Evolutionary conservation across 2,888 invertebrate genomes (phyloP).

Genomic region (Therioaphis trifolii): DNA sequence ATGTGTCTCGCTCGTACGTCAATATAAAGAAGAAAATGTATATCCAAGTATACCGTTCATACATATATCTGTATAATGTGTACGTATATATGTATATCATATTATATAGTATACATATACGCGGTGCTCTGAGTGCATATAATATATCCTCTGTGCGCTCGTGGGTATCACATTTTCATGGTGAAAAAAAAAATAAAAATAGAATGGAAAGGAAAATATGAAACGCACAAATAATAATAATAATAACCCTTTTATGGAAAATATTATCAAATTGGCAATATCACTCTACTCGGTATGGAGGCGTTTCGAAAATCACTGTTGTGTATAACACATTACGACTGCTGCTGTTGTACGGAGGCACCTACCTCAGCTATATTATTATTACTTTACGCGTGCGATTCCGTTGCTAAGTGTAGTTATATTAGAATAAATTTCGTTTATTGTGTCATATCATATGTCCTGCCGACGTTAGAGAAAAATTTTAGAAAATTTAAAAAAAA

Average conservation of each 20-base stretch:
- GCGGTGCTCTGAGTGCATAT: neutral
- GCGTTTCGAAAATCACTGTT: constrained; percentile 37
- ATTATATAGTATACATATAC: constrained; percentile 20
- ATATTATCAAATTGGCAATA: constrained; percentile 48
- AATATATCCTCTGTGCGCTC: neutral
- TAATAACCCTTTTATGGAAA: constrained; percentile 41
- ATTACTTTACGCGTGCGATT: neutral
- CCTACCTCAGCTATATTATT: neutral
- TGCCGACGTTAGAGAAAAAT: neutral
- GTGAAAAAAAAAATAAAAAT: constrained; percentile 5
- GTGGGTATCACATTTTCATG: constrained; percentile 33
- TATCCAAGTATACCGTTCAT: constrained; percentile 33
- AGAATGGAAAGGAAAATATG: constrained; percentile 15
- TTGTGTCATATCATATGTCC: neutral
- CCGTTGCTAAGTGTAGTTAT: neutral
- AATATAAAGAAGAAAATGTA: constrained; percentile 58
- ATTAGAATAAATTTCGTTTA: neutral
- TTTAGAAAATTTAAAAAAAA: neutral
- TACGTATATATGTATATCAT: neutral
- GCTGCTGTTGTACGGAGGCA: neutral
- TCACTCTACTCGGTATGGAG: neutral
- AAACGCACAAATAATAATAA: constrained; percentile 33
- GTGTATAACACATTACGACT: neutral
- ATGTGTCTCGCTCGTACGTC: constrained; percentile 54
- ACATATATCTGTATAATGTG: constrained; percentile 6